Evolutionary conservation across 2,888 invertebrate genomes (phyloP), one percentile per base, ranked within the genome.

Genomic region (Arrhopalites spinosus): DNA sequence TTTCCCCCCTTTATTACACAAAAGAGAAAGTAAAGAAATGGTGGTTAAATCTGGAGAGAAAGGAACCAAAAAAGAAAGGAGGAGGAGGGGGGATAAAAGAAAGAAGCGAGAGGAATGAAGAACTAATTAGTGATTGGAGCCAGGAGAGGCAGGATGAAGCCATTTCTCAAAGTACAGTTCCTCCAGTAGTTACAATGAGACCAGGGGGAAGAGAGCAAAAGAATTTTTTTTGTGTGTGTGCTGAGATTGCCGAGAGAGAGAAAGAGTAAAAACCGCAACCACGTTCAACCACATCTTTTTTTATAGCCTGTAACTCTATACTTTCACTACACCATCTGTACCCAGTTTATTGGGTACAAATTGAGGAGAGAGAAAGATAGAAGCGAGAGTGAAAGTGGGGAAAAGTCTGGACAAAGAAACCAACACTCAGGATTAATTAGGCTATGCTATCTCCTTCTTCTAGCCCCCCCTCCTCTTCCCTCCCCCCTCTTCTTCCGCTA

Each of bases 111-210:
- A 61, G 23, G 59, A 27, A 23, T 23, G 59, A 61, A 61, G 59
- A 27, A 61, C 59, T 61, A 61, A 47, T 36, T 36, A 63, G 63
- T 20, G 47, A 63, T 61, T 27, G 50, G 17, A 50, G 17, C 7
- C 3, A 36, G 11, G 36, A 36, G 36, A 36, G 36, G 36, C 36
- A 36, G 36, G 36, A 36, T 27, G 59, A 59, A 59, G 59, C 59
- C 20, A 59, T 59, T 59, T 59, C 59, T 59, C 59, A 59, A 59
- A 59, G 36, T 36, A 36, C 11, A 36, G 36, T 36, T 36, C 11
- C 36, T 11, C 3, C 36, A 36, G 36, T 36, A 36, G 36, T 36
- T 36, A 36, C 36, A 36, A 36, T 36, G 36, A 36, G 36, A 36
- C 36, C 36, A 36, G 11, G 36, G 36, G 36, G 3, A 36, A 11